A percentile compares a stretch with the other conserved stretches of the same genome.
phyloP scores from a whole-genome alignment of 1,140 invertebrate genomes.

The Papilio polyxenes region DNA sequence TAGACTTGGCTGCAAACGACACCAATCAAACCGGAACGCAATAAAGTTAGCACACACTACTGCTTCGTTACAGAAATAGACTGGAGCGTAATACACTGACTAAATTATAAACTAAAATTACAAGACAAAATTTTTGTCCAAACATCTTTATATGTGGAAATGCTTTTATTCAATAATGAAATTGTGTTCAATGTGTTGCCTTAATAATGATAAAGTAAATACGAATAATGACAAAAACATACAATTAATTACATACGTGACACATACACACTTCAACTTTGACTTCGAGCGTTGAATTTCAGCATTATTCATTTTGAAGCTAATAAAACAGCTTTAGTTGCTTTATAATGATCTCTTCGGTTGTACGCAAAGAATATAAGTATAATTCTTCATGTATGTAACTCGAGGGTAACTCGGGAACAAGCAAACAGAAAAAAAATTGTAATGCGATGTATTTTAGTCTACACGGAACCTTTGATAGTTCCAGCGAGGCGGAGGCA shows the following conservation, averaged over 20 bases:
- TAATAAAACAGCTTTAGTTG: not conserved
- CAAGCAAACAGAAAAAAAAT: not conserved
- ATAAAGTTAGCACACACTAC: not conserved
- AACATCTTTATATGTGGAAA: not conserved
- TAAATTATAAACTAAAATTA: no score
- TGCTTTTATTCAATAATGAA: not conserved
- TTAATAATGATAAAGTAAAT: not conserved
- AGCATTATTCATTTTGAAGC: not conserved
- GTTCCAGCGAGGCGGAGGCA: not conserved
- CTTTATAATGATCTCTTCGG: not conserved
- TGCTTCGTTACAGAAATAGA: slow-evolving; percentile 3
- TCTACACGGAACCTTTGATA: not conserved
- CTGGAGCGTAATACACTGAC: not conserved
- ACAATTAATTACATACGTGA: slow-evolving; percentile 18
- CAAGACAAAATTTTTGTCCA: not conserved
- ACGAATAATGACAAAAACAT: not conserved
- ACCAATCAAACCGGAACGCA: slow-evolving; percentile 3
- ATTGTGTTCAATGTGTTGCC: no score
- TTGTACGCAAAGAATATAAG: not conserved
- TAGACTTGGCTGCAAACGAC: not conserved
- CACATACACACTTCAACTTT: not conserved
- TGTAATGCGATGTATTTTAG: not conserved
- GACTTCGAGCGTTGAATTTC: not conserved
- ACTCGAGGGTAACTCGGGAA: not conserved
- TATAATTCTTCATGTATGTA: not conserved